phyloP scores from a whole-genome alignment of 2,888 invertebrate genomes.

The Coleophora deauratella region DNA sequence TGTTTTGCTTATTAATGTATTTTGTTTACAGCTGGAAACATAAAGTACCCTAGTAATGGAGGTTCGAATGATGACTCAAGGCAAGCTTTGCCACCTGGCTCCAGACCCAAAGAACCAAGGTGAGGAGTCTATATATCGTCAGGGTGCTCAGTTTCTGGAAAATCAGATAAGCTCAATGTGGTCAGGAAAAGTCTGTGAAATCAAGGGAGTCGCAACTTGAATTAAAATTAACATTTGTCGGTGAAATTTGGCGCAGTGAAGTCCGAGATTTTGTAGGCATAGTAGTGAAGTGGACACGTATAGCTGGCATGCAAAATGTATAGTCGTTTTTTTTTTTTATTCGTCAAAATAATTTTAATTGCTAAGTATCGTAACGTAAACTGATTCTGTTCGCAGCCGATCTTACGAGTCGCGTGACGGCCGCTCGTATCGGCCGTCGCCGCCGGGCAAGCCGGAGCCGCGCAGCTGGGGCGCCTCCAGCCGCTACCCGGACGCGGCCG shows the following conservation, averaged over 20 bases:
- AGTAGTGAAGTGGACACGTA: too few relatives aligned
- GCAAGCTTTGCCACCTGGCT: conserved; percentile 62
- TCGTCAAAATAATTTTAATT: too few relatives aligned
- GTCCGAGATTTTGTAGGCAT: too few relatives aligned
- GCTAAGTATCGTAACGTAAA: too few relatives aligned
- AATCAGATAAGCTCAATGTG: too few relatives aligned
- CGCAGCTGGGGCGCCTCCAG: conserved; percentile 52
- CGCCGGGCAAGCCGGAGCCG: conserved; percentile 57
- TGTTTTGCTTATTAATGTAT: not conserved
- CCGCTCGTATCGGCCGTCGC: conserved; percentile 54
- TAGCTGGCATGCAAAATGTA: too few relatives aligned
- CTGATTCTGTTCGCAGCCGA: conserved; percentile 30
- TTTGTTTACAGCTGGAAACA: conserved; percentile 39
- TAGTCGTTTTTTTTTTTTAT: too few relatives aligned
- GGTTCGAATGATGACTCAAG: conserved; percentile 53
- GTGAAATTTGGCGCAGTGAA: too few relatives aligned
- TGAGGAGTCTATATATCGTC: conserved; percentile 18
- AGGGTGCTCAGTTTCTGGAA: too few relatives aligned
- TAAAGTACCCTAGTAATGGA: conserved; percentile 64
- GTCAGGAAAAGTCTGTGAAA: too few relatives aligned
- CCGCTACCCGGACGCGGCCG: conserved; percentile 49
- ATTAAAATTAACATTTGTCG: too few relatives aligned
- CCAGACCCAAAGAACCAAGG: conserved; percentile 63
- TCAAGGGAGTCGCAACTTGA: too few relatives aligned
- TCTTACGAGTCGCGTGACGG: conserved; percentile 54